Evolutionary conservation across 2,113 vertebrate species (phyloP), one percentile per base, ranked within the genome.

Genomic region (Cricetomys ansorgei): DNA sequence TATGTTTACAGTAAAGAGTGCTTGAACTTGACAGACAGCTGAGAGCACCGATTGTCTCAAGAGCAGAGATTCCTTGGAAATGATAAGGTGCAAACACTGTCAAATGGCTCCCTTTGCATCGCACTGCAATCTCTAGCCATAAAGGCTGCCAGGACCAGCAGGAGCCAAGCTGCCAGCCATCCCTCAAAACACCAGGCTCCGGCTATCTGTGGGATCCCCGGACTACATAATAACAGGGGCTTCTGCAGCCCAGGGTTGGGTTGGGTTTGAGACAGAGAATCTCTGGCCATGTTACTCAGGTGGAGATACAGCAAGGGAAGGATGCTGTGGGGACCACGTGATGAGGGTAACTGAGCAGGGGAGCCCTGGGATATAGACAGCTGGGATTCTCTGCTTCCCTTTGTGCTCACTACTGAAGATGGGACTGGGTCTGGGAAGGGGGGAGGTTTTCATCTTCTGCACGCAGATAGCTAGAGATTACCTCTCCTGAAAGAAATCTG

Each of bases 11-110:
- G 92, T 83, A 73, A 77, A 94, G 96, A 94, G 94, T 69, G 40
- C 88, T 95, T 88, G 94, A 95, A 94, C 88, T 90, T 97, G 97
- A 97, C 91, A 90, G 96, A 92, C 96, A 97, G 88, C 94, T 94
- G 86, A 96, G 94, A 96, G 76, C 81, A 77, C 90, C 9, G 16
- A 73, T 88, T 96, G 88, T 95, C 96, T 97, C 95, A 73, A 94
- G 94, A 96, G 90, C 94, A 91, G 94, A 94, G 96, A 96, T 96
- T 94, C 97, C 89, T 95, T 94, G 96, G 94, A 97, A 97, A 97
- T 96, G 88, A 96, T 96, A 95, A 95, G 92, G 96, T 97, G 59
- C 88, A 94, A 83, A 94, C 84, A 6, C 94, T 90, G 65, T 92
- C 94, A 97, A 97, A 96, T 92, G 96, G 92, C 67, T 94, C 90